These are phyloP conservation scores for Mus spicilegus DNA, from an alignment of 2,113 vertebrate species.

Conservation along the genomic window DNA sequence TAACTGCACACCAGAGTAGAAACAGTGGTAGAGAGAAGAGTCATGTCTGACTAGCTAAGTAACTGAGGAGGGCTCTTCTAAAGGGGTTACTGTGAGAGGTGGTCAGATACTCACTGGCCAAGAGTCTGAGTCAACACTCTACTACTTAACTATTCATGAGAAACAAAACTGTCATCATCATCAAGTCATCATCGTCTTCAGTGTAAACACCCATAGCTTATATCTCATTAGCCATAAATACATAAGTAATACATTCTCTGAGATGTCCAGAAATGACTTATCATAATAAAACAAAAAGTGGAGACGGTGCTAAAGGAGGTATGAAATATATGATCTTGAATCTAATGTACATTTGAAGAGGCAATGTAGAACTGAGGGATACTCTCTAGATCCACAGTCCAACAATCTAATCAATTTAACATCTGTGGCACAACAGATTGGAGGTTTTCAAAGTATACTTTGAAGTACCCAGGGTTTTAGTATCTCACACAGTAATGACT, in stretches of 20 bases:
- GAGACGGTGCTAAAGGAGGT: neutral
- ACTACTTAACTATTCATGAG: neutral
- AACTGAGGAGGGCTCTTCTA: neutral
- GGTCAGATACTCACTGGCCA: neutral
- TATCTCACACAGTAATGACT: neutral
- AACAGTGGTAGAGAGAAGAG: neutral
- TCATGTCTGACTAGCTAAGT: neutral
- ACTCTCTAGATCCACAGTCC: neutral
- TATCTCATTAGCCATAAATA: slow-evolving; percentile 21
- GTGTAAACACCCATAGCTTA: neutral
- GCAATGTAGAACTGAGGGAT: neutral
- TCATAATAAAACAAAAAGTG: neutral
- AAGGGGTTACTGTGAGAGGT: neutral
- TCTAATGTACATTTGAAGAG: neutral
- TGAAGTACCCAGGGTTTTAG: neutral
- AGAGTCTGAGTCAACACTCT: neutral
- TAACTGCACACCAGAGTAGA: neutral
- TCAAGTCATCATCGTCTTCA: neutral
- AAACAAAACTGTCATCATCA: neutral
- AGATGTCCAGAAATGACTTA: neutral
- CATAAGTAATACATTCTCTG: neutral
- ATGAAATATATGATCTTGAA: neutral
- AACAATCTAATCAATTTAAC: neutral
- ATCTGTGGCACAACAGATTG: neutral
- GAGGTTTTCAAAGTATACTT: slow-evolving; percentile 11